Evolutionary conservation across 2,797 vertebrate species (phyloP).

Genomic region (Lacerta viridis): DNA sequence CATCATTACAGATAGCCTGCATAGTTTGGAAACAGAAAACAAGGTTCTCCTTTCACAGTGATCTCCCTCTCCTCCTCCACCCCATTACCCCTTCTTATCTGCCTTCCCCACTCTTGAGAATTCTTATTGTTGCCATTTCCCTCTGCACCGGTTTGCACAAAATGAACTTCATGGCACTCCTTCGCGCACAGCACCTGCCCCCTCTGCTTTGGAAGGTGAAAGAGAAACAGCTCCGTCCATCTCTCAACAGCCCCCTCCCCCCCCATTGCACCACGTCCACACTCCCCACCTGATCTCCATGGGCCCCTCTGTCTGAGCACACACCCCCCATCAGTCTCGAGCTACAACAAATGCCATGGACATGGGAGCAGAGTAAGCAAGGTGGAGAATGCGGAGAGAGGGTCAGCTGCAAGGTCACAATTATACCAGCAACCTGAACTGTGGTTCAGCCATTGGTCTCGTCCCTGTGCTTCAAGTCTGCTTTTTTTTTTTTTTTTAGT

Average conservation of each 20-base stretch:
- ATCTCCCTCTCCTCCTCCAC: neutral
- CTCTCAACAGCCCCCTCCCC: neutral
- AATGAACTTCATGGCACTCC: constrained; percentile 22
- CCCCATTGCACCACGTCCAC: neutral
- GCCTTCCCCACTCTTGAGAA: neutral
- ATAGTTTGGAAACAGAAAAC: neutral
- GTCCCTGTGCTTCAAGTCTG: neutral
- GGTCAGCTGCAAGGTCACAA: neutral
- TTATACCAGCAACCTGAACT: no score
- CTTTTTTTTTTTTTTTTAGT: no score
- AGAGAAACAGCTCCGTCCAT: constrained; percentile 15
- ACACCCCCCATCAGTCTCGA: neutral
- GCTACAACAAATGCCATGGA: neutral
- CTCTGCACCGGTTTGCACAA: neutral
- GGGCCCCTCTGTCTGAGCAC: neutral
- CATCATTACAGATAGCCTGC: neutral
- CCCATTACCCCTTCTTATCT: neutral
- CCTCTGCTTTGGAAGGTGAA: constrained; percentile 2
- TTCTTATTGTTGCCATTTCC: constrained; percentile 21
- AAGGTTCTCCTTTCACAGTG: neutral
- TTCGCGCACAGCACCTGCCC: neutral
- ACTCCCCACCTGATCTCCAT: neutral
- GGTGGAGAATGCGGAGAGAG: no score
- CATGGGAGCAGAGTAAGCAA: no score
- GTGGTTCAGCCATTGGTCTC: no score